phyloP scores from a whole-genome alignment of 1,140 invertebrate species.

The Calephelis virginiensis region DNA sequence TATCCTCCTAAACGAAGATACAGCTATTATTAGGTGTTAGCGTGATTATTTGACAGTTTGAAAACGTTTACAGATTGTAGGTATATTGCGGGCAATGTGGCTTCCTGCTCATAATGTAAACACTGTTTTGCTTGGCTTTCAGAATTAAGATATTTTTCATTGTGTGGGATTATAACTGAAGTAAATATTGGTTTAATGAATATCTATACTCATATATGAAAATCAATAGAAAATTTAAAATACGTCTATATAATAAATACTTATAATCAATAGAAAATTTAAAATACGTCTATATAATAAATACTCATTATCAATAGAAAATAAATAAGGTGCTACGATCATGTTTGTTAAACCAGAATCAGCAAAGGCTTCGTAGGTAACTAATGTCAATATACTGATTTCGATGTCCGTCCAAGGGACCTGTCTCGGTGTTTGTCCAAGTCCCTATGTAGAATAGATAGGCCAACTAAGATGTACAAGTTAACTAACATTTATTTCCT shows the following conservation, averaged over 20 bases:
- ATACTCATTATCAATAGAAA: too few species aligned
- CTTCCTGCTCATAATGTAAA: slow-evolving; percentile 74
- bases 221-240: neutral
- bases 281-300: too few species aligned
- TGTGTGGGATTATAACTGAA: slow-evolving; percentile 12
- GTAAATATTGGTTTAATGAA: slow-evolving; percentile 6
- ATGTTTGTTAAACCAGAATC: too few species aligned
- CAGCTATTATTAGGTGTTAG: slow-evolving; percentile 75
- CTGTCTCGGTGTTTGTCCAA: too few species aligned
- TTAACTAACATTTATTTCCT: too few species aligned
- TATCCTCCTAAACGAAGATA: slow-evolving; percentile 67
- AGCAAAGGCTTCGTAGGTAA: too few species aligned
- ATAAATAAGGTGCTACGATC: too few species aligned
- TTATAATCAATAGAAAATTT: neutral
- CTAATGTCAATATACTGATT: too few species aligned
- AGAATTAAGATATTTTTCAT: slow-evolving; percentile 22
- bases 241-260: too few species aligned
- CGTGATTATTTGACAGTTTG: slow-evolving; percentile 76
- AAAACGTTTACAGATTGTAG: slow-evolving; percentile 75
- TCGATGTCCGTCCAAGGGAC: too few species aligned
- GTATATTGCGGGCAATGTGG: slow-evolving; percentile 74
- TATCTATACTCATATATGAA: neutral
- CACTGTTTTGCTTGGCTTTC: slow-evolving; percentile 59
- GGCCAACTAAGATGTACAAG: too few species aligned
- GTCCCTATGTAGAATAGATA: too few species aligned